Evolutionary conservation across 2,113 vertebrate genomes (phyloP).

Genomic region (Phainopepla nitens): DNA sequence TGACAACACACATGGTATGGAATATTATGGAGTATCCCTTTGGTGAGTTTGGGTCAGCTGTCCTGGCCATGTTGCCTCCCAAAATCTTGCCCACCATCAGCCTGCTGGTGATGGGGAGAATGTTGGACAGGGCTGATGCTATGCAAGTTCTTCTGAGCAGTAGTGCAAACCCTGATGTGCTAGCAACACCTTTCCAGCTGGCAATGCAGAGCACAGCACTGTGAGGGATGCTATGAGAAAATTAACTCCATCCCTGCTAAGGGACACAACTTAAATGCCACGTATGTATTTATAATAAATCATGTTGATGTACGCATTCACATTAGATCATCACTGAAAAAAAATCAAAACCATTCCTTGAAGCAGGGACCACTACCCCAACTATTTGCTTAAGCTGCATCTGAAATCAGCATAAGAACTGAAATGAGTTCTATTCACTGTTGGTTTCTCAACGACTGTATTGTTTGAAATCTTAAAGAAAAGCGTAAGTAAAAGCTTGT

Average conservation of each 20-base stretch:
- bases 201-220: neutral
- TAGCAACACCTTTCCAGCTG: neutral
- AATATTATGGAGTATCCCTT: neutral
- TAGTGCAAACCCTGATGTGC: neutral
- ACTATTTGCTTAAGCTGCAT: neutral
- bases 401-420: neutral
- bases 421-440: neutral
- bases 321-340: neutral
- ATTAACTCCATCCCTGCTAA: neutral
- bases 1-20: neutral
- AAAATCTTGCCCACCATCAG: neutral
- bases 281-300: neutral
- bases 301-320: neutral
- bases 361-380: neutral
- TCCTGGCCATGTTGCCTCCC: neutral
- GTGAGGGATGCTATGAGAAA: neutral
- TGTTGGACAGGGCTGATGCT: neutral
- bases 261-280: neutral
- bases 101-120: neutral
- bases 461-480: neutral
- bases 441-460: neutral
- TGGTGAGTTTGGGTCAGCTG: neutral
- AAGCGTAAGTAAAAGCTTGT: neutral
- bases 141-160: neutral
- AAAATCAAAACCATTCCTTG: neutral